Conservation (phyloP, 2,888 invertebrate species). For the Anarsia innoxiella region DNA sequence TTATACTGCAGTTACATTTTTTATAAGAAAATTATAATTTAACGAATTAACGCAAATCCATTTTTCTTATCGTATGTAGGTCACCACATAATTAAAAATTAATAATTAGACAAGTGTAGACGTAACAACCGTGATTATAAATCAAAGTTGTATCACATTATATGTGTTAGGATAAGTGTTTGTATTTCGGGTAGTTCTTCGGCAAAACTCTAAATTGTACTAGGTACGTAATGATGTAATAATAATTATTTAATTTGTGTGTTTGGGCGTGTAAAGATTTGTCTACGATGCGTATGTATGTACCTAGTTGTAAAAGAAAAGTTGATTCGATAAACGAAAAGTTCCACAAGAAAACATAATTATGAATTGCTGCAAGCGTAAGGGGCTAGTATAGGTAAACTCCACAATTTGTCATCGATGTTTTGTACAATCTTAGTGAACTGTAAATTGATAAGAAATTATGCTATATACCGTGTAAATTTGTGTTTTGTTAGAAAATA, state of each 20-base stretch:
- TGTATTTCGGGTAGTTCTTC: conserved; percentile 36
- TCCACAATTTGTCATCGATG: conserved; percentile 48
- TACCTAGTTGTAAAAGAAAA: too few species aligned
- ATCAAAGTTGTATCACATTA: conserved; percentile 43
- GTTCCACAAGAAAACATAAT: background rate
- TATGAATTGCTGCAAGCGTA: conserved; percentile 4
- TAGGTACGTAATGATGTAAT: too few species aligned
- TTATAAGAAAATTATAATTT: too few species aligned
- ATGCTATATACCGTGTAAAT: conserved; percentile 70
- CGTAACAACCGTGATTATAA: conserved; percentile 43
- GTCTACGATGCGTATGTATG: too few species aligned
- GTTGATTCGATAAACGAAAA: too few species aligned
- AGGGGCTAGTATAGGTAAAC: background rate
- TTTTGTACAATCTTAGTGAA: conserved; percentile 68
- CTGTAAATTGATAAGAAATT: conserved; percentile 67
- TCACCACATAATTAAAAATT: background rate
- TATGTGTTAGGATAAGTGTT: conserved; percentile 35
- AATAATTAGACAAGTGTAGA: conserved; percentile 24
- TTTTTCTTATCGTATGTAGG: too few species aligned
- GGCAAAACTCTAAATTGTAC: too few species aligned
- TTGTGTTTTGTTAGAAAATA: conserved; percentile 70
- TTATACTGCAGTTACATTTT: too few species aligned
- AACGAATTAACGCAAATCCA: too few species aligned
- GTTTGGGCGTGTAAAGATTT: too few species aligned
- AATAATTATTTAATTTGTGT: too few species aligned